A percentile compares a stretch with the other conserved stretches of the same genome.
These are phyloP conservation scores for Halichoerus grypus DNA, from an alignment of 2,113 vertebrate species.

Conservation along the genomic window DNA sequence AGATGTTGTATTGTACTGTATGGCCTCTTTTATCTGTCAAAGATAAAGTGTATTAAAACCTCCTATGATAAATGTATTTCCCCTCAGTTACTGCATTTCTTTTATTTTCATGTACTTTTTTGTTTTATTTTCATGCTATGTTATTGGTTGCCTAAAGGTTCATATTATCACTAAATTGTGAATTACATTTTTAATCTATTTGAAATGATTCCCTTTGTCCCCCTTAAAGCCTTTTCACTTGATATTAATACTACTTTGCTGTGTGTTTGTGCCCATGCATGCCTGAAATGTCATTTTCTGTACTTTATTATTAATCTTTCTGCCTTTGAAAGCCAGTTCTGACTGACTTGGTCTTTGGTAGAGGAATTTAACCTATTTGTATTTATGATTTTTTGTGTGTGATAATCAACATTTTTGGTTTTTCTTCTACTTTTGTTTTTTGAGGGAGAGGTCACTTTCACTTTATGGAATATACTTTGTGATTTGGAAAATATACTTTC, in stretches of 20 bases:
- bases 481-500: background rate
- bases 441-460: background rate
- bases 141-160: background rate
- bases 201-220: background rate
- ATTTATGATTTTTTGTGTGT: background rate
- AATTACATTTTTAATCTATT: background rate
- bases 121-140: background rate
- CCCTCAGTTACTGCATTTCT: background rate
- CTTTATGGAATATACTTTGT: slow-evolving; percentile 10
- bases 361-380: background rate
- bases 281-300: background rate
- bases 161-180: background rate
- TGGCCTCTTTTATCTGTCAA: background rate
- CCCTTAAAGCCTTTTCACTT: background rate
- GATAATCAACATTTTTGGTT: background rate
- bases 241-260: background rate
- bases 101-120: slow-evolving; percentile 1
- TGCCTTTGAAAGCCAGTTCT: slow-evolving; percentile 37
- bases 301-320: slow-evolving; percentile 33
- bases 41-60: background rate
- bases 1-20: background rate
- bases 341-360: slow-evolving; percentile 26
- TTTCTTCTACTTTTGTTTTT: background rate
- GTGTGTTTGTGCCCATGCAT: background rate
- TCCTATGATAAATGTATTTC: background rate